These are phyloP conservation scores for Diarsia rubi DNA, from an alignment of 2,888 invertebrate genomes.

Conservation along the genomic window DNA sequence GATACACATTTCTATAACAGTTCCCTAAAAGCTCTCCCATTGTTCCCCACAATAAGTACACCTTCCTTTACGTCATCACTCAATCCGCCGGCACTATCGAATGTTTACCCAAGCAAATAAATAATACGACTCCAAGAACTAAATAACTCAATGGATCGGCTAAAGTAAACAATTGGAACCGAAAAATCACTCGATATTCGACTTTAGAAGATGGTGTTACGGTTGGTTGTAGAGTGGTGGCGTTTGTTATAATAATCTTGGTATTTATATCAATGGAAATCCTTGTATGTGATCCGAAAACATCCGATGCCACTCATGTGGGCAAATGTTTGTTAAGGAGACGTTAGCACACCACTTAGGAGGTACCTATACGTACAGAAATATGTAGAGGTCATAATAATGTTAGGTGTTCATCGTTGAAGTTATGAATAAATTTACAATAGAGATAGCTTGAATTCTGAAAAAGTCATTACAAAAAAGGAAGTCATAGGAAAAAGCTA, in stretches of 20 bases:
- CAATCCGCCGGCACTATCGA: constrained; percentile 70
- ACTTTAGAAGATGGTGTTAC: constrained; percentile 35
- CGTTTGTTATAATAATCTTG: constrained; percentile 51
- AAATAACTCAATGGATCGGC: constrained; percentile 76
- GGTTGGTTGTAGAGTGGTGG: constrained; percentile 46
- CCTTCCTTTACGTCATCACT: constrained; percentile 72
- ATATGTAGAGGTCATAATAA: not conserved
- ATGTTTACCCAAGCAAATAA: constrained; percentile 80
- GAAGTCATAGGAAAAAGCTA: not conserved
- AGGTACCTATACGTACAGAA: not conserved
- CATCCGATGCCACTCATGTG: constrained; percentile 83
- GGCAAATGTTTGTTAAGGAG: constrained; percentile 80
- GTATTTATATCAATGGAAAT: constrained; percentile 80
- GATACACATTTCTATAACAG: constrained; percentile 35
- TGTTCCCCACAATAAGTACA: constrained; percentile 50
- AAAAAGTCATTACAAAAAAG: not conserved
- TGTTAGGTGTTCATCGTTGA: not conserved
- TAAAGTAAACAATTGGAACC: constrained; percentile 75
- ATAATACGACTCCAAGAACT: constrained; percentile 77
- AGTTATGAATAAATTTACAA: not conserved
- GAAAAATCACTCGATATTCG: not conserved
- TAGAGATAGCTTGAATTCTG: not conserved
- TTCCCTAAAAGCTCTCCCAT: constrained; percentile 36
- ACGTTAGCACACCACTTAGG: constrained; percentile 60
- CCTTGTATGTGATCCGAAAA: constrained; percentile 84